phyloP scores from a whole-genome alignment of 2,888 invertebrate genomes.

The Leptogaster cylindrica region DNA sequence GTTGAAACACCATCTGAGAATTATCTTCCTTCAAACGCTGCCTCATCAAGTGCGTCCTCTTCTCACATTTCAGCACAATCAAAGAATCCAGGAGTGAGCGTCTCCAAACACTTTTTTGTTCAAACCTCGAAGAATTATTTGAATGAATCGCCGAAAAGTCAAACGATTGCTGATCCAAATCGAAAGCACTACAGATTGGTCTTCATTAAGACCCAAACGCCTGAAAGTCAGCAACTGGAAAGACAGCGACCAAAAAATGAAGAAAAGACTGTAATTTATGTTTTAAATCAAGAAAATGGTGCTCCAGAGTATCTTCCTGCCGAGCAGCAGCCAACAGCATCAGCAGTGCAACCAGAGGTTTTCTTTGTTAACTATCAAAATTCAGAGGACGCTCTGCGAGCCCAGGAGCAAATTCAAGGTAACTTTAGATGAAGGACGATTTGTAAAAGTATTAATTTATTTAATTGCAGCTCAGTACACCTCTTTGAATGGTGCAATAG shows the following conservation, averaged over 20 bases:
- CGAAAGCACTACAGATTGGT: conserved; percentile 25
- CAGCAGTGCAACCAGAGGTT: conserved; percentile 44
- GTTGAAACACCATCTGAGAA: background rate
- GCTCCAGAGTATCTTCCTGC: conserved; percentile 21
- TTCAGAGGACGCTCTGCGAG: conserved; percentile 41
- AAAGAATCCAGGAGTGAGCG: background rate
- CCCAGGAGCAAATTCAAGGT: conserved; percentile 46
- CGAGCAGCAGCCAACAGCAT: background rate
- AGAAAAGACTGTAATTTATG: conserved; percentile 39
- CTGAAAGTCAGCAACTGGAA: conserved; percentile 1
- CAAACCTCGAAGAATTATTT: background rate
- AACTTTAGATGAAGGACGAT: background rate
- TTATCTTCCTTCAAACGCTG: background rate
- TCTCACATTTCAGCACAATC: background rate
- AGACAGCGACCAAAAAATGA: conserved; percentile 23
- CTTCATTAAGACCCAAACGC: conserved; percentile 22
- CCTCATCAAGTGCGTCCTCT: background rate
- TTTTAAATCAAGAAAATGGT: conserved; percentile 22
- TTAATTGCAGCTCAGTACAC: conserved; percentile 9
- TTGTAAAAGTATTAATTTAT: background rate
- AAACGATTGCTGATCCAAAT: background rate
- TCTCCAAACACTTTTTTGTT: conserved; percentile 11
- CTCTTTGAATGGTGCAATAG: conserved; percentile 8
- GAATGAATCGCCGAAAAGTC: background rate
- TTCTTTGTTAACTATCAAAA: conserved; percentile 44